phyloP scores from a whole-genome alignment of 2,113 vertebrate species.

The Podarcis muralis region DNA sequence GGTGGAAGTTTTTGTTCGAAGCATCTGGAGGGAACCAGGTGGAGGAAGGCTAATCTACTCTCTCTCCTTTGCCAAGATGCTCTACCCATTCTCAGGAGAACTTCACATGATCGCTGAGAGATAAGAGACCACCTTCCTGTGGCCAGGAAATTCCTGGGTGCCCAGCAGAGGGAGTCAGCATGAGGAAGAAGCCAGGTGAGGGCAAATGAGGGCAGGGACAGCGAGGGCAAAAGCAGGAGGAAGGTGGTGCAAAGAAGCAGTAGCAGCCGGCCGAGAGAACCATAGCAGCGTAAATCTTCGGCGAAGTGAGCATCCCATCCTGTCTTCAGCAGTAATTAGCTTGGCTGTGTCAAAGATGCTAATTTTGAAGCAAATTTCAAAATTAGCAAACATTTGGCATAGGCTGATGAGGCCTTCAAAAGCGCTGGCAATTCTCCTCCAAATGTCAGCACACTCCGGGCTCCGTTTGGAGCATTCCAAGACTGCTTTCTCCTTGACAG shows the following conservation, averaged over 20 bases:
- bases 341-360: too few species aligned
- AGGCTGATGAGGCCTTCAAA: not conserved
- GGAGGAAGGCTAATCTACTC: not conserved
- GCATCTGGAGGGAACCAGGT: not conserved
- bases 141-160: not conserved
- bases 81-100: not conserved
- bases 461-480: not conserved
- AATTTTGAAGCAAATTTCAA: not conserved
- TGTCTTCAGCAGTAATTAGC: not conserved
- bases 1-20: too few species aligned
- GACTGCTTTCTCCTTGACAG: not conserved
- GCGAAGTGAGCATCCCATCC: not conserved
- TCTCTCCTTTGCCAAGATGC: not conserved
- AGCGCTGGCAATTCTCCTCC: not conserved
- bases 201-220: not conserved
- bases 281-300: not conserved
- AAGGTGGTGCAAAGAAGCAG: not conserved
- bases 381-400: not conserved
- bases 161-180: not conserved
- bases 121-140: not conserved
- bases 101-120: not conserved
- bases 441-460: too few species aligned
- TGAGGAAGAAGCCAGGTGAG: not conserved
- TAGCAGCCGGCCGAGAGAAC: not conserved
- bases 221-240: not conserved